Conservation (phyloP, 2,797 vertebrate species). For the Macrochelys suwanniensis region DNA sequence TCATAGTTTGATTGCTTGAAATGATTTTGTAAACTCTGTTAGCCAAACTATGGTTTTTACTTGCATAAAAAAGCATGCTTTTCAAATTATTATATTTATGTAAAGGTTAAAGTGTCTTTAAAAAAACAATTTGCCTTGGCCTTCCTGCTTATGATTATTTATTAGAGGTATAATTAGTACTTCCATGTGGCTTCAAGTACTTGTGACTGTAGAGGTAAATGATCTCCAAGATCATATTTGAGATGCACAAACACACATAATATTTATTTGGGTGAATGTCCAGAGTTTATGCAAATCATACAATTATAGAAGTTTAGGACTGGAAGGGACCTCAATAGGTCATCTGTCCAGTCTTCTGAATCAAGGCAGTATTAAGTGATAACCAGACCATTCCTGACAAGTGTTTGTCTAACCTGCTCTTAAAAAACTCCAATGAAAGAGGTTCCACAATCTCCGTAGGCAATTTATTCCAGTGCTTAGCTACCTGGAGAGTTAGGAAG, state of each 20-base stretch:
- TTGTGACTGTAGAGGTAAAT: neutral
- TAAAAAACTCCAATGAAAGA: neutral
- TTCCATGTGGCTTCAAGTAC: neutral
- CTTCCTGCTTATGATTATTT: neutral
- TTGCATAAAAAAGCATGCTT: neutral
- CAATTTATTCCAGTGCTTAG: neutral
- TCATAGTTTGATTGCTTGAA: neutral
- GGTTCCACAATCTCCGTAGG: neutral
- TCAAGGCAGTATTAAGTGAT: neutral
- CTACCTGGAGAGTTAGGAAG: neutral
- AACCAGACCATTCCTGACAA: neutral
- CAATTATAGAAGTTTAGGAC: neutral
- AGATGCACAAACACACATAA: neutral
- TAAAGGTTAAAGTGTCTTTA: neutral
- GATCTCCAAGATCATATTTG: slow-evolving; percentile 19
- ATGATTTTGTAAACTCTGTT: neutral
- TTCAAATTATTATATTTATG: neutral
- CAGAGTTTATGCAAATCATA: neutral
- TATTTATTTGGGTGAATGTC: slow-evolving; percentile 39
- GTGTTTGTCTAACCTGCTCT: neutral
- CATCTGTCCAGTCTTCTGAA: neutral
- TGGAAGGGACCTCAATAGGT: neutral
- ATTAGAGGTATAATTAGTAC: neutral
- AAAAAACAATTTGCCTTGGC: neutral
- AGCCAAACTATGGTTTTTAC: neutral